Evolutionary conservation across 2,113 vertebrate species (phyloP).

Genomic region (Helogale parvula): DNA sequence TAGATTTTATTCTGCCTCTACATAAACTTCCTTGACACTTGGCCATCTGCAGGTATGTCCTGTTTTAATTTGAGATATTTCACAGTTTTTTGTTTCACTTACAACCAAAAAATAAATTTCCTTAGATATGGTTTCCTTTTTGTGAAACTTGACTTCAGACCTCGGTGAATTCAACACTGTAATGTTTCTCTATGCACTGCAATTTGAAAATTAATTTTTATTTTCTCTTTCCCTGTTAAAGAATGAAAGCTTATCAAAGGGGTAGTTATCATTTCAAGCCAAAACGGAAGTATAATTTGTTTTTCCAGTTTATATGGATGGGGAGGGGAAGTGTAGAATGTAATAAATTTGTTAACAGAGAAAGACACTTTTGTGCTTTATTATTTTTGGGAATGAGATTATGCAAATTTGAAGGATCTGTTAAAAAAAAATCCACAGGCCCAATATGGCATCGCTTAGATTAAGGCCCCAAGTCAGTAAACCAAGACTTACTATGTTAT

Average conservation of each 20-base stretch:
- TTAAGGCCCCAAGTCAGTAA: neutral
- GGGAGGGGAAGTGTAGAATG: neutral
- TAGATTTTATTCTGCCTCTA: neutral
- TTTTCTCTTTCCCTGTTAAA: neutral
- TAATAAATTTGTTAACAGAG: neutral
- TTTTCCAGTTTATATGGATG: neutral
- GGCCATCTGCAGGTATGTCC: neutral
- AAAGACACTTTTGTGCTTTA: neutral
- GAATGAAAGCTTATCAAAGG: neutral
- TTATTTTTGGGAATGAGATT: neutral
- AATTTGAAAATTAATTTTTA: neutral
- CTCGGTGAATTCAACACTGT: neutral
- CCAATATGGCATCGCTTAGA: neutral
- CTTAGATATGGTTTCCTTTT: neutral
- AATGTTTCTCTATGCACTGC: neutral
- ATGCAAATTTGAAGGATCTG: neutral
- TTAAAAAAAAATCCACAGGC: neutral
- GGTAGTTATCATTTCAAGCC: neutral
- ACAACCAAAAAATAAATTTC: neutral
- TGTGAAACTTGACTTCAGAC: neutral
- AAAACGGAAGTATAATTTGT: slow-evolving; percentile 9
- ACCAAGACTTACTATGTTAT: neutral
- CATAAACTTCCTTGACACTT: neutral
- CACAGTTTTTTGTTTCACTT: neutral
- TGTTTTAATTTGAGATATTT: neutral